These are phyloP conservation scores for Galeopsomyia nigrocyanea DNA, from an alignment of 2,888 invertebrate genomes.

Conservation along the genomic window DNA sequence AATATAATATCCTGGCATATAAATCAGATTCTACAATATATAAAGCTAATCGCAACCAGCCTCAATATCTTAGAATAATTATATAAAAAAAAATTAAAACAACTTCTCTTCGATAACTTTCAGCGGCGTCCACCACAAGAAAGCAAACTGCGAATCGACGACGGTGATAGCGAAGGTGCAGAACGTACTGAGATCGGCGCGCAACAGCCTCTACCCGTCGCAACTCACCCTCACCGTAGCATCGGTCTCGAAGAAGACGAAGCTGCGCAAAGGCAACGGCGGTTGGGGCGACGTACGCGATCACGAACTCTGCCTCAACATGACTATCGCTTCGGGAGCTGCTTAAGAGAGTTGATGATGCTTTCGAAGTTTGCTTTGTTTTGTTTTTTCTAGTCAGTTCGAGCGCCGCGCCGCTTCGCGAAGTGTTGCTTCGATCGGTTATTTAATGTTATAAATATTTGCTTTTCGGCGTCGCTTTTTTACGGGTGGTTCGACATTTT, in stretches of 20 bases:
- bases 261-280: slow-evolving; percentile 91
- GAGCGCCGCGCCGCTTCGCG: no score
- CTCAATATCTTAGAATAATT: no score
- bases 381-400: neutral
- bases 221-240: slow-evolving; percentile 77
- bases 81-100: neutral
- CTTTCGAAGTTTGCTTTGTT: slow-evolving; percentile 55
- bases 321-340: slow-evolving; percentile 53
- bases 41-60: no score
- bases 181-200: slow-evolving; percentile 80
- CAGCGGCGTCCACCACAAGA: slow-evolving; percentile 97
- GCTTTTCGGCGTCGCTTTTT: no score
- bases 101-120: neutral
- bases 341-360: no score
- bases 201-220: slow-evolving; percentile 78
- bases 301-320: slow-evolving; percentile 74
- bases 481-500: no score
- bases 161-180: slow-evolving; percentile 88
- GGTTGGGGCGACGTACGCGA: slow-evolving; percentile 96
- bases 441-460: no score
- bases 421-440: no score
- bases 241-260: slow-evolving; percentile 79
- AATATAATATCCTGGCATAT: no score
- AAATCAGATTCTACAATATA: no score
- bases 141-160: slow-evolving; percentile 89